Percentiles rank a stretch among this genome's conserved stretches.
Evolutionary conservation across 2,888 invertebrate species (phyloP).

Genomic region (Polydrusus cervinus): DNA sequence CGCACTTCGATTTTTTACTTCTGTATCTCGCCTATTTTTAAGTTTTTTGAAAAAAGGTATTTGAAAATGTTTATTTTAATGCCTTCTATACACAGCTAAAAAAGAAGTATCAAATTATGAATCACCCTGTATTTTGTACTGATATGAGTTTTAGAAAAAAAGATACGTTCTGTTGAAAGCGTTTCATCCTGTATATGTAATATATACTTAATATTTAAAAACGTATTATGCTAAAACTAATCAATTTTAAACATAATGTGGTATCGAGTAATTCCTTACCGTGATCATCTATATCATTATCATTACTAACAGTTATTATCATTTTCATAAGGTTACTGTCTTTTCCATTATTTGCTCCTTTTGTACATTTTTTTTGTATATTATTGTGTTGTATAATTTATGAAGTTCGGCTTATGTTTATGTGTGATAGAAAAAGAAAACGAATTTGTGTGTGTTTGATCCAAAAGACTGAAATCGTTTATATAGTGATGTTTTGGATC

Average conservation of each 20-base stretch:
- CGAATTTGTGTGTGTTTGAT: conserved; percentile 39
- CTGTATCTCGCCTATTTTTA: no score
- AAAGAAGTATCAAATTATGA: no score
- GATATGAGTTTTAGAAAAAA: no score
- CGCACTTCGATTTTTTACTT: no score
- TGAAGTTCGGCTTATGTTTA: conserved; percentile 39
- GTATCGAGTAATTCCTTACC: conserved; percentile 44
- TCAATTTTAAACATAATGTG: conserved; percentile 23
- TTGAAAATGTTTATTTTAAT: no score
- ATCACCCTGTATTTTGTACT: no score
- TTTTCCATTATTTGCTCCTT: conserved; percentile 25
- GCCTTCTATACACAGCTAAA: no score
- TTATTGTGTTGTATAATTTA: conserved; percentile 28
- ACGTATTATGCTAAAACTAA: conserved; percentile 13
- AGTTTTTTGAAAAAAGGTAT: no score
- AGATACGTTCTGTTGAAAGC: no score
- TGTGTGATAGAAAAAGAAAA: conserved; percentile 42
- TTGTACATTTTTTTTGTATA: conserved; percentile 17
- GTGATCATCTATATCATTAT: conserved; percentile 23
- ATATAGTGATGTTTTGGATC: conserved; percentile 42
- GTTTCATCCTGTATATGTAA: not conserved
- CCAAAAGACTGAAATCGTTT: conserved; percentile 51
- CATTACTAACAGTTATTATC: conserved; percentile 31
- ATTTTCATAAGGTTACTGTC: conserved; percentile 31
- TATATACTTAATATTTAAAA: conserved; percentile 16